Percentiles rank a stretch among this genome's conserved stretches.
Conservation (phyloP, 2,888 invertebrate species). For the Lottia scabra region DNA sequence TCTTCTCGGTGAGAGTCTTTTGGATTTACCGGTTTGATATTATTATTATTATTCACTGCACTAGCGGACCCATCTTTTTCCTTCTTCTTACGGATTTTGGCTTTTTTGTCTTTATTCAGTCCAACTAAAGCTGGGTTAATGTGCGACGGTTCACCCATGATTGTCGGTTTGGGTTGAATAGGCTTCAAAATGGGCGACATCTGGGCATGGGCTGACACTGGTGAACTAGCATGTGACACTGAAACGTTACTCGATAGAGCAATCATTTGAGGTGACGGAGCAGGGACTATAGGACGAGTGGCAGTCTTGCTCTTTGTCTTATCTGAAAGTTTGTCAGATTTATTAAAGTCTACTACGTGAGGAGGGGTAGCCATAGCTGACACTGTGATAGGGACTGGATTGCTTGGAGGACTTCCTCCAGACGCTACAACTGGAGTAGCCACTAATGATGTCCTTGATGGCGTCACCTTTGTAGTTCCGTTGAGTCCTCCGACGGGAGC, state of each 20-base stretch:
- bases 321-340: constrained; percentile 53
- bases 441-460: constrained; percentile 24
- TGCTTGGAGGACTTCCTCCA: constrained; percentile 19
- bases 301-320: constrained; percentile 29
- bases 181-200: constrained; percentile 61
- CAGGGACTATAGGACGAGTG: constrained; percentile 64
- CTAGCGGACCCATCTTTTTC: constrained; percentile 11
- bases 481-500: constrained; percentile 42
- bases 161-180: constrained; percentile 69
- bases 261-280: constrained; percentile 54
- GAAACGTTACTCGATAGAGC: constrained; percentile 46
- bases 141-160: constrained; percentile 63
- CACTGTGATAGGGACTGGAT: constrained; percentile 37
- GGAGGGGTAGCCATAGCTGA: constrained; percentile 29
- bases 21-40: constrained; percentile 11
- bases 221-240: constrained; percentile 47
- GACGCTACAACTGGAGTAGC: constrained; percentile 32
- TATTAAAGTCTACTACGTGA: constrained; percentile 17
- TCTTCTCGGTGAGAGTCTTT: constrained; percentile 34
- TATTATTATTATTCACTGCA: constrained; percentile 8
- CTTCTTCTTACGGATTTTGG: constrained; percentile 64
- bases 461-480: constrained; percentile 28
- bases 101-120: constrained; percentile 65
- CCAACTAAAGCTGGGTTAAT: constrained; percentile 61
- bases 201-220: constrained; percentile 52